Evolutionary conservation across 2,113 vertebrate species (phyloP), one percentile per base, ranked within the genome.

Genomic region (Coturnix japonica): DNA sequence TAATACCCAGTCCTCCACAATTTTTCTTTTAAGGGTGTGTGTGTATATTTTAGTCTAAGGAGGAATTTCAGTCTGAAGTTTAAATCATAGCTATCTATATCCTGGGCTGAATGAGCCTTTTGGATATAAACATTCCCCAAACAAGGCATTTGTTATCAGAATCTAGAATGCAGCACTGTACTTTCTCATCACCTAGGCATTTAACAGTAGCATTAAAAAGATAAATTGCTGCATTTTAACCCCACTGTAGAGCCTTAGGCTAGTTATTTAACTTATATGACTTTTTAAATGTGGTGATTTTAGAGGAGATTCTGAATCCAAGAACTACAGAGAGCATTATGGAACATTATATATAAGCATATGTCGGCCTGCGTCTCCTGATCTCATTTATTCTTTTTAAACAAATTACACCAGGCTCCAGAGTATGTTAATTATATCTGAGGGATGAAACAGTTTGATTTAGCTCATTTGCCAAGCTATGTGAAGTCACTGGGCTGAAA

Each of bases 41-140:
- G 30, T 80, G 2, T 85, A 8, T 59, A 49, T 76, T 85, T 80
- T 63, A 80, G 31, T 53, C 53, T 51, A 22, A 10, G 13, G 57
- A 93, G 30, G 47, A 89, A 84, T 89, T 81, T 89, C 63, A 81
- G 37, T 66, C 78, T 82, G 67, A 87, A 85, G 67, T 85, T 82
- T 92, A 74, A 77, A 92, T 88, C 41, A 69, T n/a, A 75, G 15
- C 53, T 90, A 67, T 71, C 87, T 91, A 15, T 71, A 74, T 91
- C 18, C 16, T 86, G 35, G 35, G 8, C 39, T 78, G 69, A 89
- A 78, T 25, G 65, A 90, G 7, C 21, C 22, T 81, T 73, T 87
- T 64, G 65, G 33, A 64, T 67, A 49, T 75, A 91, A 93, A 93
- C 37, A 56, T 57, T 91, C 61, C 46, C 51, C 4, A 94, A 94